Conservation (phyloP, 2,797 vertebrate species). For the Pipistrellus pygmaeus region DNA sequence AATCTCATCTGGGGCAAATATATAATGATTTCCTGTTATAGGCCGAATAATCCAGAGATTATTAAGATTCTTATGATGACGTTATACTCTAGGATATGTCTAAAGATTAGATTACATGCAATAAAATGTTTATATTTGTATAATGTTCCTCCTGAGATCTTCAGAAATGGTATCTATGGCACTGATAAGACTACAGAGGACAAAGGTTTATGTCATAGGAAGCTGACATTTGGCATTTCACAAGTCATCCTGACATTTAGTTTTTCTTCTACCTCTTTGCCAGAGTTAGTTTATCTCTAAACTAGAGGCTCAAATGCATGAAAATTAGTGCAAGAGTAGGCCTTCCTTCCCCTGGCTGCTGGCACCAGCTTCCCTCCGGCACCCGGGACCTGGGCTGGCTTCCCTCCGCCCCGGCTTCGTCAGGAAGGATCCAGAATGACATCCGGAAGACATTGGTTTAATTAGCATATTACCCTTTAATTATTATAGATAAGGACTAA, state of each 20-base stretch:
- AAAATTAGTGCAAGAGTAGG: too few relatives aligned
- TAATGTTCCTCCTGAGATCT: background rate
- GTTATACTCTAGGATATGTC: constrained; percentile 35
- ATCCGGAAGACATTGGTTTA: too few relatives aligned
- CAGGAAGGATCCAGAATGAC: too few relatives aligned
- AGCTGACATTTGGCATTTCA: constrained; percentile 13
- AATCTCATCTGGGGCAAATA: constrained; percentile 19
- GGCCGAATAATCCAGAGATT: background rate
- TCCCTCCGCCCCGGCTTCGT: too few relatives aligned
- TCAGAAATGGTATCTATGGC: constrained; percentile 26
- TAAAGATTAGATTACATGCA: constrained; percentile 58
- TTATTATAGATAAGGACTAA: background rate
- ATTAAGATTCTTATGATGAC: constrained; percentile 49
- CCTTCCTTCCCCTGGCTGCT: too few relatives aligned
- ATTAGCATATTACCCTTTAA: too few relatives aligned
- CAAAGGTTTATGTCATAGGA: constrained; percentile 52
- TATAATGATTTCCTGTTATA: constrained; percentile 49
- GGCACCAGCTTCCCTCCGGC: too few relatives aligned
- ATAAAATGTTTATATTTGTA: background rate
- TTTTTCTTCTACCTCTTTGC: constrained; percentile 19
- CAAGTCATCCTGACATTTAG: background rate
- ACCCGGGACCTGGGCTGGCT: too few relatives aligned
- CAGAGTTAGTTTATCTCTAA: constrained; percentile 35
- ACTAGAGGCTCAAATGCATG: too few relatives aligned
- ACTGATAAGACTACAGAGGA: constrained; percentile 18